Evolutionary conservation across 2,113 vertebrate species (phyloP).

Genomic region (Chauna torquata): DNA sequence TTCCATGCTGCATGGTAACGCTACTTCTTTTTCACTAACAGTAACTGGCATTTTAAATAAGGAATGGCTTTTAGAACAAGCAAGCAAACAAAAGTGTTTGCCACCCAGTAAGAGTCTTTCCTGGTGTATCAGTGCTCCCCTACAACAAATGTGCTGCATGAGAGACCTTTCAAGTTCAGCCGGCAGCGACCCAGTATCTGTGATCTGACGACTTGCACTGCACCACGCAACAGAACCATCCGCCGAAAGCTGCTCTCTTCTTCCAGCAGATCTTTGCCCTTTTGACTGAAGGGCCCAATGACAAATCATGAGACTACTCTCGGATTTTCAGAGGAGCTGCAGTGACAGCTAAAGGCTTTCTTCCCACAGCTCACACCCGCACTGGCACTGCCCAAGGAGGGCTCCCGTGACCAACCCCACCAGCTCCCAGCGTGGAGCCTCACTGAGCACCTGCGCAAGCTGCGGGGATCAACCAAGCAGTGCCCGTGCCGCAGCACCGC

Average conservation of each 20-base stretch:
- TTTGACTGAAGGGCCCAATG: background rate
- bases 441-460: accelerated
- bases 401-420: accelerated
- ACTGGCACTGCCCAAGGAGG: background rate
- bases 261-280: conserved; percentile 10
- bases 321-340: background rate
- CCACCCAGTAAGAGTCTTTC: background rate
- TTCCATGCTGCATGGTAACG: background rate
- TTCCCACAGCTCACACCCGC: background rate
- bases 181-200: background rate
- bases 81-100: background rate
- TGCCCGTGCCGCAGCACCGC: background rate
- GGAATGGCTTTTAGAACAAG: conserved; percentile 8
- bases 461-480: background rate
- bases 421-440: no score
- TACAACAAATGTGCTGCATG: background rate
- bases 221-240: conserved; percentile 3
- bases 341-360: background rate
- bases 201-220: conserved; percentile 4
- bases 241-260: background rate
- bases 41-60: conserved; percentile 39
- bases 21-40: background rate
- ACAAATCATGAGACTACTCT: background rate
- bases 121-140: background rate
- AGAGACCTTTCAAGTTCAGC: conserved; percentile 47